Evolutionary conservation across 2,113 vertebrate genomes (phyloP).

Genomic region (Megaceryle maxima): DNA sequence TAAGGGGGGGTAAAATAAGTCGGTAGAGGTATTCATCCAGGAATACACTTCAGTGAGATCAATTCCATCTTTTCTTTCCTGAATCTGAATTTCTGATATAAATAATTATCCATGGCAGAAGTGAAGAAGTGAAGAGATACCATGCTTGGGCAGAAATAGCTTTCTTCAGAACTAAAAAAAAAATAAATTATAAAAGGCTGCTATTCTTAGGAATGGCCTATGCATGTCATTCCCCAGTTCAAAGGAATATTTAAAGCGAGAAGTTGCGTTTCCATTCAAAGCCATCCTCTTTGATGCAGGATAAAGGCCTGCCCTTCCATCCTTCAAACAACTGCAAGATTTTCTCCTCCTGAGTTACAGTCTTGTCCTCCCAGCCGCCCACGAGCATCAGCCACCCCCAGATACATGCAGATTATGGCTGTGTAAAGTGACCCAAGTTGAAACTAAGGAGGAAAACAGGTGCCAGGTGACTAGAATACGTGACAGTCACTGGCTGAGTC

Average conservation of each 20-base stretch:
- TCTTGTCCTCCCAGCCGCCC: not conserved
- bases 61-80: not conserved
- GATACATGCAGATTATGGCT: not conserved
- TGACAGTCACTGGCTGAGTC: not conserved
- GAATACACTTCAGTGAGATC: not conserved
- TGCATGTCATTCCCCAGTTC: conserved; percentile 7
- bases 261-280: conserved; percentile 61
- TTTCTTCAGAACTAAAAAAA: not conserved
- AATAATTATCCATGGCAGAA: not conserved
- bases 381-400: conserved; percentile 22
- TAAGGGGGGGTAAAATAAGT: not conserved
- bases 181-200: not conserved
- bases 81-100: not conserved
- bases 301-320: conserved; percentile 37
- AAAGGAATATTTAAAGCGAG: conserved; percentile 37
- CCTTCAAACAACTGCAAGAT: conserved; percentile 54
- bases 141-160: not conserved
- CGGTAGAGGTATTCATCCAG: not conserved
- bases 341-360: conserved; percentile 43
- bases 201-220: conserved; percentile 22
- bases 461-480: conserved; percentile 35
- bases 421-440: conserved; percentile 48
- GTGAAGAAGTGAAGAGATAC: not conserved
- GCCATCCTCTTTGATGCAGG: conserved; percentile 51
- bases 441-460: conserved; percentile 33